A percentile compares a stretch with the other conserved stretches of the same genome.
phyloP scores from a whole-genome alignment of 1,140 invertebrate genomes.

The Sitophilus oryzae region DNA sequence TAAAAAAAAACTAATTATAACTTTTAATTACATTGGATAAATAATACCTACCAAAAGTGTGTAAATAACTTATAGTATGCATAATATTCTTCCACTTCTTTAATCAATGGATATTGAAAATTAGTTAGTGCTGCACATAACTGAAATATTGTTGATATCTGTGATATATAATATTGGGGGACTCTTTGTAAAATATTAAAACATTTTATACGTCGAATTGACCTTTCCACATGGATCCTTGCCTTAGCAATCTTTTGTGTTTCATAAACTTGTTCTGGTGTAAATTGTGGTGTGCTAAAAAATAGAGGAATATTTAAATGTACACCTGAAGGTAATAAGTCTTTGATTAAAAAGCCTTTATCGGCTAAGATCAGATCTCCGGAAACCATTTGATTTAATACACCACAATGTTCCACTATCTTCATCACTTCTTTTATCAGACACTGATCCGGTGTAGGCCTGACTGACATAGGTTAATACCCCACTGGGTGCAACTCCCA shows the following conservation, averaged over 20 bases:
- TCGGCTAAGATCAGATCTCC: slow-evolving; percentile 29
- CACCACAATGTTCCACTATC: slow-evolving; percentile 19
- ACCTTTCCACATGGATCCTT: slow-evolving; percentile 25
- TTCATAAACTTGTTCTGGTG: slow-evolving; percentile 17
- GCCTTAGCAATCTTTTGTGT: slow-evolving; percentile 24
- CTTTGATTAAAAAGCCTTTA: slow-evolving; percentile 29
- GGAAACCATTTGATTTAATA: slow-evolving; percentile 6
- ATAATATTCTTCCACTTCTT: no score
- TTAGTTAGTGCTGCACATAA: no score
- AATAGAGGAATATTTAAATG: slow-evolving; percentile 27
- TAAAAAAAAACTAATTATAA: no score
- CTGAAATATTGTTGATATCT: no score
- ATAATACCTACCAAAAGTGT: no score
- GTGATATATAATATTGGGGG: slow-evolving; percentile 20
- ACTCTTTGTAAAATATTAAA: slow-evolving; percentile 21
- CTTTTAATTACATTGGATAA: no score
- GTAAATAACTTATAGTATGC: no score
- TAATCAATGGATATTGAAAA: no score
- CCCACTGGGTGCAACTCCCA: slow-evolving; percentile 30
- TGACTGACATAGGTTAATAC: slow-evolving; percentile 25
- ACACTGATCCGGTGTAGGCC: slow-evolving; percentile 24
- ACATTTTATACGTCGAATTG: slow-evolving; percentile 23
- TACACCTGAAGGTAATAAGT: slow-evolving; percentile 25
- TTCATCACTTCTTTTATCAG: slow-evolving; percentile 32
- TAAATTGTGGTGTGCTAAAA: slow-evolving; percentile 25